These are phyloP conservation scores for Pseudochirops corinnae DNA, from an alignment of 2,797 vertebrate genomes.

Conservation along the genomic window DNA sequence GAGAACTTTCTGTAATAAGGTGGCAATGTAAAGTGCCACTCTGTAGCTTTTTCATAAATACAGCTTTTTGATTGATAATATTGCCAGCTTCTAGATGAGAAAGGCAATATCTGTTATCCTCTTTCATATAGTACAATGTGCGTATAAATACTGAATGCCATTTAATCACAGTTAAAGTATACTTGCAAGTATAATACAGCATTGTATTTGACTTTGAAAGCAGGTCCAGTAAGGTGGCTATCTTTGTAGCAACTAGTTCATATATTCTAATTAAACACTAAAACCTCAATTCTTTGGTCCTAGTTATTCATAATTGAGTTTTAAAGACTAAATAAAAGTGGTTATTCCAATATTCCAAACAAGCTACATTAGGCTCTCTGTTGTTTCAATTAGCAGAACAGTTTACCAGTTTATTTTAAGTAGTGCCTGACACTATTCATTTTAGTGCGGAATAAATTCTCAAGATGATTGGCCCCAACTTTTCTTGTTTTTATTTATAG, in stretches of 20 bases:
- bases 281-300: slow-evolving; percentile 15
- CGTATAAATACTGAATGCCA: background rate
- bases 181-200: background rate
- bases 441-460: background rate
- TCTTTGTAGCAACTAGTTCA: background rate
- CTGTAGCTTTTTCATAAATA: background rate
- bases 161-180: background rate
- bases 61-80: background rate
- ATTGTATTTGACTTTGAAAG: background rate
- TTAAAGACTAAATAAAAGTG: background rate
- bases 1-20: background rate
- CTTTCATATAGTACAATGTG: background rate
- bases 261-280: slow-evolving; percentile 25
- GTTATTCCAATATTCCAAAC: background rate
- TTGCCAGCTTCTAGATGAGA: background rate
- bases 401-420: background rate
- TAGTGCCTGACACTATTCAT: background rate
- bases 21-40: background rate
- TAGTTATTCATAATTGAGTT: slow-evolving; percentile 18
- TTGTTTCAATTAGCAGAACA: background rate
- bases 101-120: background rate
- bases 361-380: background rate
- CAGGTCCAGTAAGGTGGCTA: background rate
- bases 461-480: background rate
- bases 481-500: slow-evolving; percentile 83